phyloP scores from a whole-genome alignment of 2,113 vertebrate species.

The Colaptes auratus region DNA sequence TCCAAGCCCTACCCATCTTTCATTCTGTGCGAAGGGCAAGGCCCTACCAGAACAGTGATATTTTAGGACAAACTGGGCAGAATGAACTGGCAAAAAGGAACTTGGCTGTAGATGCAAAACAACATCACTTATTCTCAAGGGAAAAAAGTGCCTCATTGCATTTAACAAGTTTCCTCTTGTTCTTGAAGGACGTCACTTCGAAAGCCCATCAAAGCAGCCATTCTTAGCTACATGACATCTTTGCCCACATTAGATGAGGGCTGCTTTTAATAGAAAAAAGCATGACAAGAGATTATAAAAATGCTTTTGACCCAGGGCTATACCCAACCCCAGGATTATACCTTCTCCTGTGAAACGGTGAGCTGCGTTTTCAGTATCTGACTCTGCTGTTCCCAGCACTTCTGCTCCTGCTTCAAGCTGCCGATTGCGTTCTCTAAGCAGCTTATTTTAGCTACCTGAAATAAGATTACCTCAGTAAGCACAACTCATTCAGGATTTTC shows the following conservation, averaged over 20 bases:
- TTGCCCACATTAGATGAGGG: background rate
- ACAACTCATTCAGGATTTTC: background rate
- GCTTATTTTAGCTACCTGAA: constrained; percentile 78
- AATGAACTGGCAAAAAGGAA: background rate
- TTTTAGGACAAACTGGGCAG: background rate
- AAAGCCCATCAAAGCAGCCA: background rate
- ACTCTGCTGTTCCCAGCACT: constrained; percentile 78
- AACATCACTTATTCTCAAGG: background rate
- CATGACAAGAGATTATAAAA: background rate
- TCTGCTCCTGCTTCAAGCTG: constrained; percentile 80
- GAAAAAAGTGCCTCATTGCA: background rate
- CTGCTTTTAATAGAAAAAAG: background rate
- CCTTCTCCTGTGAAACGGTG: constrained; percentile 81
- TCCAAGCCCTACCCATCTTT: too few species aligned
- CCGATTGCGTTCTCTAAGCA: constrained; percentile 78
- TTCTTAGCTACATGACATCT: background rate
- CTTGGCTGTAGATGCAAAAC: background rate
- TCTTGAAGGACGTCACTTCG: background rate
- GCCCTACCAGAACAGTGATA: background rate
- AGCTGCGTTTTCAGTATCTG: constrained; percentile 79
- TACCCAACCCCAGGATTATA: background rate
- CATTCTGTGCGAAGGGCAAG: background rate
- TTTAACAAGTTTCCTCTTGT: background rate
- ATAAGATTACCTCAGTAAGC: background rate
- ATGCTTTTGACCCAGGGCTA: background rate